Percentiles rank a stretch among this genome's conserved stretches.
Evolutionary conservation across 2,888 invertebrate genomes (phyloP).

Genomic region (Megalurothrips usitatus): DNA sequence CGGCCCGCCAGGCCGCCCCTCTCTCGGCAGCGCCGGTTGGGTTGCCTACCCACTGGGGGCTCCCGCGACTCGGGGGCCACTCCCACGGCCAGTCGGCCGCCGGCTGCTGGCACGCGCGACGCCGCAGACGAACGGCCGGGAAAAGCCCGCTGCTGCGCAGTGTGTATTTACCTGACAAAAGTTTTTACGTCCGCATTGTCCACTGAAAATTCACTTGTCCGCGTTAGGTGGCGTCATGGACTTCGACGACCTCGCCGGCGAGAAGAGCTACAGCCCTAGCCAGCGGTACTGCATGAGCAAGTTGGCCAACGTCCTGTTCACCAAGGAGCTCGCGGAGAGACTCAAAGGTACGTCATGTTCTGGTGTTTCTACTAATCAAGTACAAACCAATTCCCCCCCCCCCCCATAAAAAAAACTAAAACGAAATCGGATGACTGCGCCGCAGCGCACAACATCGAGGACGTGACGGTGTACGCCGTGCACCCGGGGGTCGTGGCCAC

Average conservation of each 20-base stretch:
- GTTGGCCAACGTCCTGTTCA: slow-evolving; percentile 30
- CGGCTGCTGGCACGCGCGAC: too few relatives aligned
- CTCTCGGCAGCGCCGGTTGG: background rate
- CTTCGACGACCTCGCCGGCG: slow-evolving; percentile 30
- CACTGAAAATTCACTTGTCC: background rate
- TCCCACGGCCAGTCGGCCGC: background rate
- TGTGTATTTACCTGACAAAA: too few relatives aligned
- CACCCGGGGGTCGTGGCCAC: slow-evolving; percentile 71
- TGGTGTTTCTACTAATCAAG: too few relatives aligned
- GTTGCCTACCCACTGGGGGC: background rate
- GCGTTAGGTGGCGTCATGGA: slow-evolving; percentile 9
- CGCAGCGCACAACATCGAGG: slow-evolving; percentile 38
- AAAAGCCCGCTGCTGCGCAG: too few relatives aligned
- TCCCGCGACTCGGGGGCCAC: background rate
- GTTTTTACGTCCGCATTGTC: too few relatives aligned
- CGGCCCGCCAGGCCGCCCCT: background rate
- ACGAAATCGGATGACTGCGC: background rate
- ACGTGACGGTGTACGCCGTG: slow-evolving; percentile 61
- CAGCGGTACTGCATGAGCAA: slow-evolving; percentile 30
- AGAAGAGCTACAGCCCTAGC: slow-evolving; percentile 28
- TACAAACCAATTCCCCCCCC: background rate
- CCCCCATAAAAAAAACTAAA: background rate
- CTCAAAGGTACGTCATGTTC: slow-evolving; percentile 30
- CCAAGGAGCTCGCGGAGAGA: slow-evolving; percentile 30
- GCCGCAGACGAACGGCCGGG: background rate